A percentile compares a stretch with the other conserved stretches of the same genome.
phyloP scores from a whole-genome alignment of 2,888 invertebrate genomes.

The Agrypnus murinus region DNA sequence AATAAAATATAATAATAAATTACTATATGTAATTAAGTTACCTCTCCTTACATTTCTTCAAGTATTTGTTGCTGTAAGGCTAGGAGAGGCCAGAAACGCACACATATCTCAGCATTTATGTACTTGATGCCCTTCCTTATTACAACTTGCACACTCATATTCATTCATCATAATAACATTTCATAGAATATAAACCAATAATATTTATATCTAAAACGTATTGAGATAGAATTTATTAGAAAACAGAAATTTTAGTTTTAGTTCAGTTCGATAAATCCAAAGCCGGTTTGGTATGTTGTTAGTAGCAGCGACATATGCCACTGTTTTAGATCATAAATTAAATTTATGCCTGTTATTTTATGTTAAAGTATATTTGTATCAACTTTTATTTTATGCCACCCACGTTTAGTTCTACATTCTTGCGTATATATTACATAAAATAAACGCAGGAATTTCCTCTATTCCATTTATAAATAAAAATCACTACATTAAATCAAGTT shows the following conservation, averaged over 20 bases:
- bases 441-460: too few species aligned
- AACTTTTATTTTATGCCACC: conserved; percentile 1
- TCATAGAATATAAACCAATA: conserved; percentile 5
- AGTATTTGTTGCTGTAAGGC: not conserved
- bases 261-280: too few species aligned
- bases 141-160: not conserved
- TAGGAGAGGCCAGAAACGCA: not conserved
- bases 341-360: conserved; percentile 5
- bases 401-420: not conserved
- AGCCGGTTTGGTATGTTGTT: not conserved
- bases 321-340: not conserved
- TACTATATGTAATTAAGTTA: not conserved
- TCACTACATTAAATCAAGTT: too few species aligned
- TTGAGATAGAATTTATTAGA: too few species aligned
- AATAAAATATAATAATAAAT: too few species aligned
- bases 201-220: too few species aligned
- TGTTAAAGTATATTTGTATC: conserved; percentile 1
- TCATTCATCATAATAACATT: not conserved
- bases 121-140: not conserved
- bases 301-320: not conserved
- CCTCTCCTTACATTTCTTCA: not conserved
- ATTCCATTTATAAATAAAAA: too few species aligned
- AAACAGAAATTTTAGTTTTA: too few species aligned
- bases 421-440: too few species aligned
- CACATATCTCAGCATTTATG: conserved; percentile 8